Evolutionary conservation across 2,888 invertebrate genomes (phyloP).

Genomic region (Stomorhina lunata): DNA sequence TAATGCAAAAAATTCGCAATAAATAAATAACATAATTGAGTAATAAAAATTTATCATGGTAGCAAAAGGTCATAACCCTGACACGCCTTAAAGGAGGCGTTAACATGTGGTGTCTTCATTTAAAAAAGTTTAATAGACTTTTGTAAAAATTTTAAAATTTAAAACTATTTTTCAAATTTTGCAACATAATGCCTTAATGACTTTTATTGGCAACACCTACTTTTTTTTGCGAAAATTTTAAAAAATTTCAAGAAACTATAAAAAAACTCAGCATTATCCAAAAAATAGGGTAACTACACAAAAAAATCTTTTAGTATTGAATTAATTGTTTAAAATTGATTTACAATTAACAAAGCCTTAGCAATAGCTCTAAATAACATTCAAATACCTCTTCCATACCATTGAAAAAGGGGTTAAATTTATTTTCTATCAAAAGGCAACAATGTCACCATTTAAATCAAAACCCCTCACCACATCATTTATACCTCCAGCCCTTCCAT

Average conservation of each 20-base stretch:
- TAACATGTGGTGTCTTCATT: constrained; percentile 45
- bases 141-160: constrained; percentile 4
- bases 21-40: background rate
- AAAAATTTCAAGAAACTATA: constrained; percentile 5
- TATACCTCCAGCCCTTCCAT: too few relatives aligned
- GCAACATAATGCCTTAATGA: constrained; percentile 46
- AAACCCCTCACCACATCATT: too few relatives aligned
- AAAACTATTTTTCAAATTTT: background rate
- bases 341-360: constrained; percentile 55
- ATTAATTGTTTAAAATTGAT: constrained; percentile 59
- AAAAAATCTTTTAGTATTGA: constrained; percentile 30
- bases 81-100: constrained; percentile 51
- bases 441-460: too few relatives aligned
- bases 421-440: background rate
- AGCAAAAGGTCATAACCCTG: constrained; percentile 5
- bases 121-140: constrained; percentile 30
- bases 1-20: constrained; percentile 16
- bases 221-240: constrained; percentile 29
- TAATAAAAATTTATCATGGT: constrained; percentile 30
- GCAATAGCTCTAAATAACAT: constrained; percentile 52
- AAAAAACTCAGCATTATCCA: too few relatives aligned
- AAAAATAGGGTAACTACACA: background rate
- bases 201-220: constrained; percentile 59
- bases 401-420: constrained; percentile 48
- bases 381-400: constrained; percentile 47